Percentiles rank a stretch among this genome's conserved stretches.
phyloP scores from a whole-genome alignment of 2,113 vertebrate species.

The Corapipo altera region DNA sequence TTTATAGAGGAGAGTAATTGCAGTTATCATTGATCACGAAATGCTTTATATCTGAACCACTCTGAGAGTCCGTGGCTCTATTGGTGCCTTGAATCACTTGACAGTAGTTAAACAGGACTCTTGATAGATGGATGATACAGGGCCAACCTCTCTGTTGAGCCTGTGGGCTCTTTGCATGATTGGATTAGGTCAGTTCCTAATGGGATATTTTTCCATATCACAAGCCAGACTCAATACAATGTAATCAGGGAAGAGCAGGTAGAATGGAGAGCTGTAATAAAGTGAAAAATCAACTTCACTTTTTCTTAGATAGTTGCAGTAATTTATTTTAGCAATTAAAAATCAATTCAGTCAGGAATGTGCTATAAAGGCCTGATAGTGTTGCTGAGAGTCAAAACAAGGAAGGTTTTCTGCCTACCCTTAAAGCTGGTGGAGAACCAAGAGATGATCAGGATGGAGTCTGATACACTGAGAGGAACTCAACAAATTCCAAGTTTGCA shows the following conservation, averaged over 20 bases:
- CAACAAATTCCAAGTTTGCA: background rate
- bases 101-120: background rate
- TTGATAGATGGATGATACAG: background rate
- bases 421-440: background rate
- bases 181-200: constrained; percentile 55
- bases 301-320: background rate
- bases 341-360: background rate
- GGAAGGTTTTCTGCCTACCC: background rate
- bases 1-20: background rate
- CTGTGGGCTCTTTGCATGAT: constrained; percentile 24
- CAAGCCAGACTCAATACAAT: constrained; percentile 14
- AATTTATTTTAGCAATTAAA: constrained; percentile 27
- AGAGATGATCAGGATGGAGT: background rate
- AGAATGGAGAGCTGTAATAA: background rate
- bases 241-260: constrained; percentile 15
- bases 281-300: constrained; percentile 1
- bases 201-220: constrained; percentile 30
- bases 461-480: background rate
- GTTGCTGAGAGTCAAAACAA: background rate
- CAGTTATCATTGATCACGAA: background rate
- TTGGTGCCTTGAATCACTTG: background rate
- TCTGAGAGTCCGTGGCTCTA: background rate
- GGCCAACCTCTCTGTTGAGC: constrained; percentile 9
- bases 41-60: background rate
- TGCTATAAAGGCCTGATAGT: background rate